phyloP scores from a whole-genome alignment of 2,888 invertebrate genomes.

The Pegoplata infirma region DNA sequence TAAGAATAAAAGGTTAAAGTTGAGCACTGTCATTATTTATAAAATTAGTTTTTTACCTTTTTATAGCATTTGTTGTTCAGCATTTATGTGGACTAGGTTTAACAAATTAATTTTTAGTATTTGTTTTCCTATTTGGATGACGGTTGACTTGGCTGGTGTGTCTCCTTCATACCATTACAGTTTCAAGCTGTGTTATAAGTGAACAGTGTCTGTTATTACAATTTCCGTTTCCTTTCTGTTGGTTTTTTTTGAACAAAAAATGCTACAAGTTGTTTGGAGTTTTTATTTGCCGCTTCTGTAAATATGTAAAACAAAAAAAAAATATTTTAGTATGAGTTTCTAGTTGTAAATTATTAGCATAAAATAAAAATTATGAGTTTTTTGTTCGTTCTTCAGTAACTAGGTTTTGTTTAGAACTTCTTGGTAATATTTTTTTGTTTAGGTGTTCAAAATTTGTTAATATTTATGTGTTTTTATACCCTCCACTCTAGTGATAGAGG shows the following conservation, averaged over 20 bases:
- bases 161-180: not conserved
- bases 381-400: not conserved
- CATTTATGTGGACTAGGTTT: not conserved
- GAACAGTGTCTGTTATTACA: conserved; percentile 9
- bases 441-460: not conserved
- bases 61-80: conserved; percentile 6
- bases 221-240: conserved; percentile 24
- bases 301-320: conserved; percentile 5
- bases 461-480: too few relatives aligned
- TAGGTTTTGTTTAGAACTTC: not conserved
- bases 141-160: not conserved
- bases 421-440: not conserved
- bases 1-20: conserved; percentile 11
- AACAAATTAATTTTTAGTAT: conserved; percentile 19
- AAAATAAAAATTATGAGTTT: conserved; percentile 23
- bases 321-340: not conserved
- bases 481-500: too few relatives aligned
- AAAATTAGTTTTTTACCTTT: conserved; percentile 39
- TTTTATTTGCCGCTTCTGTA: not conserved
- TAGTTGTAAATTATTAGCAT: conserved; percentile 21
- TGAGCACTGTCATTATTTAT: conserved; percentile 4
- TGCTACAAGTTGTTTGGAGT: not conserved
- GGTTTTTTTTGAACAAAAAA: not conserved
- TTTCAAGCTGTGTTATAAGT: conserved; percentile 1
- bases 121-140: not conserved